Percentiles rank a stretch among this genome's conserved stretches.
Conservation (phyloP, 2,797 vertebrate species). For the Bufotes viridis region DNA sequence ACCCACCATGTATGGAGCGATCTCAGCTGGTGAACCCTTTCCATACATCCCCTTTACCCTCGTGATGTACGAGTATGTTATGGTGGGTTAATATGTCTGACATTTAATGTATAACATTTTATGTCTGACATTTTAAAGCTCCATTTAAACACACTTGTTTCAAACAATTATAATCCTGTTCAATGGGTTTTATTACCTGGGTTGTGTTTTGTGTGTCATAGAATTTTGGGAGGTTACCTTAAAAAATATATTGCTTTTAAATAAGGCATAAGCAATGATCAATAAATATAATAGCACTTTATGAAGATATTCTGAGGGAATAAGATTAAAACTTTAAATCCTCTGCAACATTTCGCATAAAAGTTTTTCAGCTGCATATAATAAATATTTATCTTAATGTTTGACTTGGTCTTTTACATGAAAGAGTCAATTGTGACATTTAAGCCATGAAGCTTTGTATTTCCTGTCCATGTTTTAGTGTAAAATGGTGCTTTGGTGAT, state of each 20-base stretch:
- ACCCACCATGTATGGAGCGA: too few species aligned
- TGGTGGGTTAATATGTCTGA: too few species aligned
- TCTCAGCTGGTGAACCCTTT: too few species aligned
- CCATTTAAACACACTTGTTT: too few species aligned
- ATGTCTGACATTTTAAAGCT: too few species aligned
- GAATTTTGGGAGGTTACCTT: neutral
- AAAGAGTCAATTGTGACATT: neutral
- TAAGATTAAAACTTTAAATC: neutral
- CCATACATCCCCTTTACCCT: too few species aligned
- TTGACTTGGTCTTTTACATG: neutral
- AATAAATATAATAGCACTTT: too few species aligned
- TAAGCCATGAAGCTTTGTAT: neutral
- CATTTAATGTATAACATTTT: too few species aligned
- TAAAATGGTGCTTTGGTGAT: conserved; percentile 16
- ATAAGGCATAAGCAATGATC: neutral
- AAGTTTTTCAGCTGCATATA: neutral
- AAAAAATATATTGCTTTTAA: neutral
- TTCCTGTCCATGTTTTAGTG: neutral
- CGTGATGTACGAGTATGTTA: too few species aligned
- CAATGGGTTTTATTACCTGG: too few species aligned
- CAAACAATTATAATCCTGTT: too few species aligned
- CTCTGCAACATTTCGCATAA: neutral
- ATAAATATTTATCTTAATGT: neutral
- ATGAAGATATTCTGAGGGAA: neutral
- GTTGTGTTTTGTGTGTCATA: too few species aligned